Evolutionary conservation across 1,140 invertebrate species (phyloP), one percentile per base, ranked within the genome.

Genomic region (Saccostrea echinata): DNA sequence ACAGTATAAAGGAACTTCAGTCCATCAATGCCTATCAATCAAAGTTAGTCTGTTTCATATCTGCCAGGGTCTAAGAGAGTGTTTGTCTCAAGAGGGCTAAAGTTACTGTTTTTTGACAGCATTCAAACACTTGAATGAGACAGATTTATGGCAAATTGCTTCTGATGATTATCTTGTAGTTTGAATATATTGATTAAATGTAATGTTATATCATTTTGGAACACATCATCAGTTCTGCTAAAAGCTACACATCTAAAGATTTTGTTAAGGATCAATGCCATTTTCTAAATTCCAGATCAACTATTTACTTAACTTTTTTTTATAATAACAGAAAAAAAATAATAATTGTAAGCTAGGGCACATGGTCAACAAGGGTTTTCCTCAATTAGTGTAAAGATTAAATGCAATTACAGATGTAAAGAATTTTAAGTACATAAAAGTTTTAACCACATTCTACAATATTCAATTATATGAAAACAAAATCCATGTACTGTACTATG

Each of bases 51-150:
- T 33, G 30, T 30, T 76, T 13, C 68, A 76, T 30, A 27, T 30
- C 27, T n/a, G n/a, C n/a, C n/a, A 4, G 68, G 24, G 68, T 76
- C 24, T 76, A 11, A 68, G 4, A 13, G 27, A 33, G 55, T 76
- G 24, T 76, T 12, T 18, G 13, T 76, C 68, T 76, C 11, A 3
- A 76, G 68, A 30, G 68, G 68, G 68, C 68, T 76, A 33, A 64
- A 76, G 68, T 76, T 76, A 18, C 68, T 30, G 68, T 76, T 76
- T 76, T 76, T 76, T 76, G 68, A 76, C 68, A 64, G 57, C 57
- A 64, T 24, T 64, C 57, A 64, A 64, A 64, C 57, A 30, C 27
- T 27, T 76, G 68, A 76, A 27, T 76, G 68, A 76, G 68, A 76
- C 68, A 76, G 68, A 76, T 76, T 76, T 76, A 76, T 33, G 68